phyloP scores from a whole-genome alignment of 1,140 invertebrate species.

The Melanaphis sacchari region DNA sequence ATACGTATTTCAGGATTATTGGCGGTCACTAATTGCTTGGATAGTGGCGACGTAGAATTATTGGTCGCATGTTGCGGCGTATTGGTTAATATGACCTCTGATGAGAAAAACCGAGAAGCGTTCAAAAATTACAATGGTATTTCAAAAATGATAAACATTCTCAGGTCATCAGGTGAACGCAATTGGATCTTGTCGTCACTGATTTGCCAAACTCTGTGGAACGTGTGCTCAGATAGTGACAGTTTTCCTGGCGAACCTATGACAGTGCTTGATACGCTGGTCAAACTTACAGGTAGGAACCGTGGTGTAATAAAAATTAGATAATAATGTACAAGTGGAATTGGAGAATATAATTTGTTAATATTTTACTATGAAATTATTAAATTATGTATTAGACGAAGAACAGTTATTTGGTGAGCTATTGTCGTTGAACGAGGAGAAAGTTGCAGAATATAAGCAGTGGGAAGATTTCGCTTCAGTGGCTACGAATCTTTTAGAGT shows the following conservation, averaged over 20 bases:
- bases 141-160: constrained; percentile 36
- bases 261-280: constrained; percentile 11
- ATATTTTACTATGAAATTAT: neutral
- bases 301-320: too few species aligned
- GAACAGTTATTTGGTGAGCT: constrained; percentile 61
- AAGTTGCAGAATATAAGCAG: constrained; percentile 61
- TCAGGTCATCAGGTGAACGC: constrained; percentile 61
- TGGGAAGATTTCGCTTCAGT: constrained; percentile 74
- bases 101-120: constrained; percentile 29
- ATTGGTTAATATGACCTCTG: constrained; percentile 70
- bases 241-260: constrained; percentile 13
- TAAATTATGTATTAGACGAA: constrained; percentile 60
- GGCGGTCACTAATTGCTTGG: constrained; percentile 66
- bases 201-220: constrained; percentile 75
- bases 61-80: constrained; percentile 72
- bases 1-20: constrained; percentile 66
- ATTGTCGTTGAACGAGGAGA: constrained; percentile 58
- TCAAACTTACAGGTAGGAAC: constrained; percentile 23
- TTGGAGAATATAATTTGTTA: neutral
- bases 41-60: constrained; percentile 68
- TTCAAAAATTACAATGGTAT: constrained; percentile 47
- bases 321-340: neutral
- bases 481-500: constrained; percentile 70
- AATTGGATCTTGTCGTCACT: constrained; percentile 71
- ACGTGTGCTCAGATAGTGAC: constrained; percentile 64